phyloP scores from a whole-genome alignment of 2,113 vertebrate species.

The Lathamus discolor region DNA sequence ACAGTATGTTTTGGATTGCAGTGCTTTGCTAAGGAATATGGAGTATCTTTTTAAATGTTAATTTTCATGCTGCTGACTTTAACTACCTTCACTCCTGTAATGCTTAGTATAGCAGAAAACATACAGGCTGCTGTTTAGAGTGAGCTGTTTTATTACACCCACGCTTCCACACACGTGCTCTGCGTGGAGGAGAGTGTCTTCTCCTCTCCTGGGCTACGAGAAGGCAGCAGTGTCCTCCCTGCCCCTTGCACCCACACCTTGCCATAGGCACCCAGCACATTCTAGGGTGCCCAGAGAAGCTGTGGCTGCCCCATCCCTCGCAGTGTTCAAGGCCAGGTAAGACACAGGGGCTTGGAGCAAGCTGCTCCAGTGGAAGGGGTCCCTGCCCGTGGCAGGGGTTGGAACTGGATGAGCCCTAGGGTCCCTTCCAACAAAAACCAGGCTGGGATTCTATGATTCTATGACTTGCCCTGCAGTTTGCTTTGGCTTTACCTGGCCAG shows the following conservation, averaged over 20 bases:
- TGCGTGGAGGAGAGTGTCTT: neutral
- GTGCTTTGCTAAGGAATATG: conserved; percentile 48
- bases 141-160: neutral
- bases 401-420: neutral
- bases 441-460: neutral
- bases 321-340: neutral
- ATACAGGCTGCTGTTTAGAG: neutral
- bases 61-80: conserved; percentile 54
- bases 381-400: neutral
- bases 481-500: neutral
- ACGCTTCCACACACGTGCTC: neutral
- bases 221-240: neutral
- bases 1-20: conserved; percentile 43
- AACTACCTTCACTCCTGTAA: conserved; percentile 13
- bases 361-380: neutral
- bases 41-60: conserved; percentile 59
- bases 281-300: neutral
- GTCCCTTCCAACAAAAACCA: neutral
- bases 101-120: conserved; percentile 49
- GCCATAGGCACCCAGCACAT: rapidly evolving
- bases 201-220: neutral
- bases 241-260: neutral
- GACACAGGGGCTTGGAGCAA: neutral
- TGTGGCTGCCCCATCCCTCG: neutral
- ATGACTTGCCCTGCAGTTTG: neutral